Evolutionary conservation across 2,797 vertebrate genomes (phyloP), one percentile per base, ranked within the genome.

Genomic region (Falco concolor): DNA sequence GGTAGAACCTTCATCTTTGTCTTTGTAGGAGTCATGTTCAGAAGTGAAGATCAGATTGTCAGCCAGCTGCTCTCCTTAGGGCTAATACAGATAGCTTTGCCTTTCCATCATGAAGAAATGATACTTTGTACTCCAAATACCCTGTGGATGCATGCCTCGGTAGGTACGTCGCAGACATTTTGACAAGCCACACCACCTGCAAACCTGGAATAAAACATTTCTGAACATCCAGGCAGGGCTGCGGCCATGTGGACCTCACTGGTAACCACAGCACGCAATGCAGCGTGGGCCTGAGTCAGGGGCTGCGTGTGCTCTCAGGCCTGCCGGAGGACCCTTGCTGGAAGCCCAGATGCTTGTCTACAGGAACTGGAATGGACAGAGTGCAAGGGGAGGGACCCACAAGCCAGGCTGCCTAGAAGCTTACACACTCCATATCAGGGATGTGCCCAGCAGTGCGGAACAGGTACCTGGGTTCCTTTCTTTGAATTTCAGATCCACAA

Each of bases 221-320:
- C 50, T 89, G 14, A 81, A 16, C 6, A 64, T 34, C 20, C 13
- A 34, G 14, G 5, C 23, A 16, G 40, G 34, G 22, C 44, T 84
- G 18, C 76, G 52, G 22, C 34, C 20, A 4, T 1, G 7, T 36
- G 40, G 30, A 40, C 32, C 27, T 93, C 15, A 5, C 23, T 64
- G 45, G 5, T 73, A 17, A 32, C 49, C 40, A 7, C 25, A 74
- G 47, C 17, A 34, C 4, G 13, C 27, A 23, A 12, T n/a, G 10
- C 3, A 9, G 17, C 45, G 38, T 56, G 22, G 22, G 38, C 50
- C 36, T 25, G 40, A 30, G 10, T 4, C 27, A 45, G 38, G 23
- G 7, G 9, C 22, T 3, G 4, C 3, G 3, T 19, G 9, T 7
- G 0, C 34, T 42, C 53, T 65, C 54, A 54, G 52, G 20, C 32